Conservation (phyloP, 2,888 invertebrate genomes). For the Falcaria lacertinaria region DNA sequence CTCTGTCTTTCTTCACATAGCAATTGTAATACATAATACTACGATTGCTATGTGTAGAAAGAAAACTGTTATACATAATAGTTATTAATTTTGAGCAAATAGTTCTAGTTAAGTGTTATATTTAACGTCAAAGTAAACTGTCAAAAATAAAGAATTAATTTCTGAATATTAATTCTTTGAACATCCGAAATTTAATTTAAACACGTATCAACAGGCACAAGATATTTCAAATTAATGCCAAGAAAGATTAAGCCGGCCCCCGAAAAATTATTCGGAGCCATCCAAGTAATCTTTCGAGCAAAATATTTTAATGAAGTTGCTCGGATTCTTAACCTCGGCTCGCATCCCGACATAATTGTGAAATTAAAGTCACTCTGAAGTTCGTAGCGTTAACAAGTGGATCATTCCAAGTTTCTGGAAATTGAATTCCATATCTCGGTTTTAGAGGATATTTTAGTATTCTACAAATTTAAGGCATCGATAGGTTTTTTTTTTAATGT, state of each 20-base stretch:
- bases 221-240: constrained; percentile 18
- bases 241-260: constrained; percentile 16
- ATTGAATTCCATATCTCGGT: background rate
- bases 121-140: no score
- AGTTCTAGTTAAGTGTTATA: no score
- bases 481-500: no score
- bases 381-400: constrained; percentile 29
- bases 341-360: constrained; percentile 39
- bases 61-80: no score
- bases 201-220: constrained; percentile 11
- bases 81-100: no score
- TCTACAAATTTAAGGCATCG: constrained; percentile 5
- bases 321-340: constrained; percentile 39
- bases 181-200: constrained; percentile 16
- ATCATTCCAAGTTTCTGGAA: constrained; percentile 18
- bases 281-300: constrained; percentile 43
- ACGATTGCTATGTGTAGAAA: no score
- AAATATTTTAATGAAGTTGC: constrained; percentile 65
- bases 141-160: no score
- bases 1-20: no score
- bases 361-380: constrained; percentile 43
- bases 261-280: constrained; percentile 33
- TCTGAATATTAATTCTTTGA: no score
- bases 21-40: no score
- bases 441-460: constrained; percentile 1